Conservation (phyloP, 2,113 vertebrate species). For the Gadus chalcogrammus region DNA sequence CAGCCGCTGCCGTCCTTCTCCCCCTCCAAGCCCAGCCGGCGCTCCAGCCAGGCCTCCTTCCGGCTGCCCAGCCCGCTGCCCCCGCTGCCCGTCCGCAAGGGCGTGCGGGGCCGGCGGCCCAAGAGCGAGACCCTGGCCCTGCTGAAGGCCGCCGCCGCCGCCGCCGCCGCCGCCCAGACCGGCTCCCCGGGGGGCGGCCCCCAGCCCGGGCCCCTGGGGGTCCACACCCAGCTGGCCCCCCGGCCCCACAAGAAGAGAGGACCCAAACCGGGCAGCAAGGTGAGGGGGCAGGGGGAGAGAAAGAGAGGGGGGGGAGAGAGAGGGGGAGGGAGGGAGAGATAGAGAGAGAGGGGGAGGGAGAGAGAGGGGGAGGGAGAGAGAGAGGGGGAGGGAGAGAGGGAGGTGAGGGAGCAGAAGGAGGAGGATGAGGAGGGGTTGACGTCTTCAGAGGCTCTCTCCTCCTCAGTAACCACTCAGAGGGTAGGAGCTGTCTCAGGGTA, state of each 20-base stretch:
- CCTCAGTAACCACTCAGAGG: too few relatives aligned
- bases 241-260: constrained; percentile 80
- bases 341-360: too few relatives aligned
- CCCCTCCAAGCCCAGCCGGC: constrained; percentile 80
- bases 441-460: too few relatives aligned
- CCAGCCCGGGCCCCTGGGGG: constrained; percentile 54
- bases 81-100: constrained; percentile 77
- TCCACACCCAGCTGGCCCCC: constrained; percentile 63
- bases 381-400: too few relatives aligned
- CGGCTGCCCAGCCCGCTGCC: constrained; percentile 76
- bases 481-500: too few relatives aligned
- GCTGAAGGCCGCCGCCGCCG: constrained; percentile 73
- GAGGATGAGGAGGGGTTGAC: too few relatives aligned
- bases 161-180: constrained; percentile 66
- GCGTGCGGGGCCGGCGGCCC: constrained; percentile 77
- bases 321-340: too few relatives aligned
- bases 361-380: too few relatives aligned
- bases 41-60: constrained; percentile 82
- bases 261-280: constrained; percentile 89
- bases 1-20: constrained; percentile 70
- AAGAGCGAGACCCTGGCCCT: constrained; percentile 77
- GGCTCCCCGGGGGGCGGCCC: background rate
- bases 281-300: constrained; percentile 43
- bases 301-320: too few relatives aligned
- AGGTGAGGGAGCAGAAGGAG: constrained; percentile 69